A percentile compares a stretch with the other conserved stretches of the same genome.
Evolutionary conservation across 2,888 invertebrate genomes (phyloP).

Genomic region (Caradrina clavipalpis): DNA sequence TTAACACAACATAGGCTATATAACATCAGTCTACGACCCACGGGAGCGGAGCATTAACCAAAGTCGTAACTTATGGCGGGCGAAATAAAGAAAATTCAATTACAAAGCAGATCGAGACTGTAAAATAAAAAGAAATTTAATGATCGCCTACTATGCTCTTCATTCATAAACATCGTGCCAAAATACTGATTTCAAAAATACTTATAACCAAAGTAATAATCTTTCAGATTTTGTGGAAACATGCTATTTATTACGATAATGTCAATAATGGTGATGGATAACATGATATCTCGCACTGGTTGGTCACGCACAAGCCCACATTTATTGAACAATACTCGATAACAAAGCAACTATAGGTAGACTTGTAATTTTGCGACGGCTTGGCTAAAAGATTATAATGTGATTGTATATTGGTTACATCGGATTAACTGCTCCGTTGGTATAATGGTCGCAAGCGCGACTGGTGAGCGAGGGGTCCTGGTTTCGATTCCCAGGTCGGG

Average conservation of each 20-base stretch:
- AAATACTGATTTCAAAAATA: conserved; percentile 6
- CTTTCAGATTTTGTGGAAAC: conserved; percentile 1
- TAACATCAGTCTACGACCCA: too few relatives aligned
- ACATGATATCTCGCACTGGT: conserved; percentile 45
- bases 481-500: too few relatives aligned
- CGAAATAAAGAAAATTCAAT: too few relatives aligned
- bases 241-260: conserved; percentile 37
- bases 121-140: neutral
- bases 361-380: conserved; percentile 13
- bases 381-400: conserved; percentile 27
- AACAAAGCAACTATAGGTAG: conserved; percentile 9
- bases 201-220: conserved; percentile 20
- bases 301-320: conserved; percentile 45
- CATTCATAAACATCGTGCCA: conserved; percentile 23
- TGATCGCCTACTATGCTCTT: neutral
- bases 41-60: too few relatives aligned
- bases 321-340: conserved; percentile 11
- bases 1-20: too few relatives aligned
- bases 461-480: too few relatives aligned
- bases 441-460: too few relatives aligned
- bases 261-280: conserved; percentile 45
- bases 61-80: too few relatives aligned
- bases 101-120: neutral
- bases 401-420: conserved; percentile 19
- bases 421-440: too few relatives aligned